A percentile compares a stretch with the other conserved stretches of the same genome.
These are phyloP conservation scores for Temnothorax unifasciatus DNA, from an alignment of 2,888 invertebrate genomes.

Conservation along the genomic window DNA sequence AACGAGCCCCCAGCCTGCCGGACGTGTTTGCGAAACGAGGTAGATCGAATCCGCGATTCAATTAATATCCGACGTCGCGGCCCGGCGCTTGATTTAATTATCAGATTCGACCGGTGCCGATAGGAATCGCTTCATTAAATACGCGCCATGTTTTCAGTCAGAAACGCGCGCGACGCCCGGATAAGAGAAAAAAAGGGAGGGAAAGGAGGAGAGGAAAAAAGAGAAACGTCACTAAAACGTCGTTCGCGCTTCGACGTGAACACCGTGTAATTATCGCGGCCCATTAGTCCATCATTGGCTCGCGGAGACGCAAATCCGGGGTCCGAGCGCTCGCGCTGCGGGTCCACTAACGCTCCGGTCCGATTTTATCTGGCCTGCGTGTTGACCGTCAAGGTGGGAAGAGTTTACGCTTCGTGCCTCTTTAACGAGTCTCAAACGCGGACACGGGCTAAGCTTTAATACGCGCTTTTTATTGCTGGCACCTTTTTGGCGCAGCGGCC, in stretches of 20 bases:
- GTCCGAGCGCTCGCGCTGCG: not conserved
- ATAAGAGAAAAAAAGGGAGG: not conserved
- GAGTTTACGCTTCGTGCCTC: slow-evolving; percentile 38
- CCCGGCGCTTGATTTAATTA: slow-evolving; percentile 81
- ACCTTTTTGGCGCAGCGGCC: slow-evolving; percentile 24
- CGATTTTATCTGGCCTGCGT: slow-evolving; percentile 58
- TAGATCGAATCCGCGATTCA: slow-evolving; percentile 76
- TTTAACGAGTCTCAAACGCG: slow-evolving; percentile 64
- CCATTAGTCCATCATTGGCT: slow-evolving; percentile 63
- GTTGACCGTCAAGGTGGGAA: slow-evolving; percentile 60
- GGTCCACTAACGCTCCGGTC: not conserved
- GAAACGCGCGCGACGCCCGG: not conserved
- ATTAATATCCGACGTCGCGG: slow-evolving; percentile 76
- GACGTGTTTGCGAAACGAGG: slow-evolving; percentile 73
- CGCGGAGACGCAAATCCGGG: not conserved
- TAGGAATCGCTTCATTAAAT: slow-evolving; percentile 83
- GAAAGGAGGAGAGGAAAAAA: not conserved
- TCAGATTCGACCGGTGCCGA: slow-evolving; percentile 80
- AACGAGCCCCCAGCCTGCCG: slow-evolving; percentile 23
- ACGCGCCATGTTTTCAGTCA: slow-evolving; percentile 8
- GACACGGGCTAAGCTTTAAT: slow-evolving; percentile 44
- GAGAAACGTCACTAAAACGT: not conserved
- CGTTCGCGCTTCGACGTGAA: slow-evolving; percentile 5
- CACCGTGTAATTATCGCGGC: slow-evolving; percentile 60
- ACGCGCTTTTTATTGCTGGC: slow-evolving; percentile 58